These are phyloP conservation scores for Azemiops feae DNA, from an alignment of 2,113 vertebrate species.

Conservation along the genomic window DNA sequence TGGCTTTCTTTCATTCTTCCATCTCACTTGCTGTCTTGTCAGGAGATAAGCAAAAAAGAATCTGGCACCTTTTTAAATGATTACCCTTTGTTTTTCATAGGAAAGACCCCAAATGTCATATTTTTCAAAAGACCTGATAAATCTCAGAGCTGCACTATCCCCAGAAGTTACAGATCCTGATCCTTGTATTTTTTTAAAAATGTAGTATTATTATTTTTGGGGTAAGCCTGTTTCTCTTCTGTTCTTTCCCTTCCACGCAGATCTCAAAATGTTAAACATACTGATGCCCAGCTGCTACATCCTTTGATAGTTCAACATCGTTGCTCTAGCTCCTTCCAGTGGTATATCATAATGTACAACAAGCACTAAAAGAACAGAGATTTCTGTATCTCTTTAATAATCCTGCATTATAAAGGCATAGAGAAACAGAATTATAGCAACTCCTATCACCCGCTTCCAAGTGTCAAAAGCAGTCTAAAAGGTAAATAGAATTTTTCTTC, in stretches of 20 bases:
- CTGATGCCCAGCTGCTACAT: slow-evolving; percentile 8
- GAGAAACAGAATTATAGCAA: slow-evolving; percentile 10
- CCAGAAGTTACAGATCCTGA: slow-evolving; percentile 38
- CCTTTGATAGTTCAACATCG: slow-evolving; percentile 63
- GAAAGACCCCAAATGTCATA: slow-evolving; percentile 48
- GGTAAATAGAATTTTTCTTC: slow-evolving; percentile 13
- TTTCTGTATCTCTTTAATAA: slow-evolving; percentile 42
- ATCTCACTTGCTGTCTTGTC: slow-evolving; percentile 54
- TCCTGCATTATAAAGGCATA: slow-evolving; percentile 9
- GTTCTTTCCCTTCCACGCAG: neutral
- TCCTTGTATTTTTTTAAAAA: neutral
- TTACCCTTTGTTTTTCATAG: slow-evolving; percentile 52
- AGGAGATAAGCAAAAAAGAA: slow-evolving; percentile 33
- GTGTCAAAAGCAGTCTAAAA: slow-evolving; percentile 15
- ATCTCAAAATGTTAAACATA: slow-evolving; percentile 56
- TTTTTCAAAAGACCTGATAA: slow-evolving; percentile 40
- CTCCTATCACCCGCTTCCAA: slow-evolving; percentile 22
- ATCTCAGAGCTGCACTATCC: slow-evolving; percentile 45
- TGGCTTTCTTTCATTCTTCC: slow-evolving; percentile 43
- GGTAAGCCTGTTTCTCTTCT: slow-evolving; percentile 6
- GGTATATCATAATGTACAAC: slow-evolving; percentile 66
- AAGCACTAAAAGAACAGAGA: slow-evolving; percentile 17
- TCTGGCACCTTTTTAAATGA: slow-evolving; percentile 56
- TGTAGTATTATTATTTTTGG: slow-evolving; percentile 6
- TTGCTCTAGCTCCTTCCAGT: slow-evolving; percentile 80